Percentiles rank a stretch among this genome's conserved stretches.
phyloP scores from a whole-genome alignment of 2,113 vertebrate species.

The Heterotis niloticus region DNA sequence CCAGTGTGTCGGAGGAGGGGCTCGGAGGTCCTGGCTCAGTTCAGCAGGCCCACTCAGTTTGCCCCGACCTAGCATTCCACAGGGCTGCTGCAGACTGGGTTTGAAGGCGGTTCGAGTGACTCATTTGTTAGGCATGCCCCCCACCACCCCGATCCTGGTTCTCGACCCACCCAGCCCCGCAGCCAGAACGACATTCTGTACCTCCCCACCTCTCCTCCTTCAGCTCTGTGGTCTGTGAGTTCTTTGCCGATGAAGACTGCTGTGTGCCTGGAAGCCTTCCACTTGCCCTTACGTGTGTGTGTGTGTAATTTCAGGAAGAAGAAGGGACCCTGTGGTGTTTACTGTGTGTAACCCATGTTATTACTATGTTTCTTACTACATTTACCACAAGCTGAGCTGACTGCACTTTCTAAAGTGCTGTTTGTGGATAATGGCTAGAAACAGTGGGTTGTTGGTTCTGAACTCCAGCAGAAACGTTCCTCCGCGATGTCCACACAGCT shows the following conservation, averaged over 20 bases:
- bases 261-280: background rate
- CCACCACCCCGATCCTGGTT: background rate
- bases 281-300: background rate
- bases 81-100: background rate
- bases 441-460: too few species aligned
- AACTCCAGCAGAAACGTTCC: too few species aligned
- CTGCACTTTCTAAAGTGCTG: too few species aligned
- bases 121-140: slow-evolving; percentile 11
- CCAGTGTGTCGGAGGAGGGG: background rate
- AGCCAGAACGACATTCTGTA: background rate
- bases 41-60: background rate
- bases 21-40: background rate
- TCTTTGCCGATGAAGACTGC: background rate
- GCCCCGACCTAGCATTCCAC: slow-evolving; percentile 9
- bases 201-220: background rate
- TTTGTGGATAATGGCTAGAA: too few species aligned
- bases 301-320: background rate
- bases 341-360: too few species aligned
- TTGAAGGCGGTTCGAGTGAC: slow-evolving; percentile 14
- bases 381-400: too few species aligned
- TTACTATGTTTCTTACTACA: too few species aligned
- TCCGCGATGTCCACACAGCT: too few species aligned
- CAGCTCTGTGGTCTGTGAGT: background rate
- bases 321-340: too few species aligned
- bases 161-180: background rate